A percentile compares a stretch with the other conserved stretches of the same genome.
phyloP scores from a whole-genome alignment of 2,888 invertebrate genomes.

The Acronicta aceris region DNA sequence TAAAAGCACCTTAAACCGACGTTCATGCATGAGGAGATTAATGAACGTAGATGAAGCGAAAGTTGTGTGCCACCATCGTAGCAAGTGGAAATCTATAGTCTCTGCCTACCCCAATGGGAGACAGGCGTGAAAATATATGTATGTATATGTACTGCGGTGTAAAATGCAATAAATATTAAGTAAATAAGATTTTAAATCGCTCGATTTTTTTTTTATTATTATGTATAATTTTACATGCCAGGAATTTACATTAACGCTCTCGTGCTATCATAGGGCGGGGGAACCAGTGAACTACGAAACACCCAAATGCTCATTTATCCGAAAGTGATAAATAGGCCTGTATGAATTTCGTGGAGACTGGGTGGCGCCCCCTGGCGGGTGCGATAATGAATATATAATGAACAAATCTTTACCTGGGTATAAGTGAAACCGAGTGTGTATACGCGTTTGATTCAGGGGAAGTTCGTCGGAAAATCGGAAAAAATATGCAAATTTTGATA shows the following conservation, averaged over 20 bases:
- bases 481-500: constrained; percentile 1
- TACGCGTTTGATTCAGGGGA: constrained; percentile 21
- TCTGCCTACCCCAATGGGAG: no score
- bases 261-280: constrained; percentile 50
- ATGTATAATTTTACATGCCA: not conserved
- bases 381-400: constrained; percentile 79
- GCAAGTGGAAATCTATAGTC: no score
- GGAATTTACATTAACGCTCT: constrained; percentile 33
- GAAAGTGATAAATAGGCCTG: constrained; percentile 84
- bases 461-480: constrained; percentile 1
- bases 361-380: constrained; percentile 48
- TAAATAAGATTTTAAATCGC: no score
- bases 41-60: no score
- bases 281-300: constrained; percentile 66
- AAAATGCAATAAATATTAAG: no score
- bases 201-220: no score
- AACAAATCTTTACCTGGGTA: constrained; percentile 71
- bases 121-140: no score
- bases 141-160: no score
- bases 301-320: constrained; percentile 81
- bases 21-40: no score
- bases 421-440: constrained; percentile 50
- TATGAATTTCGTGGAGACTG: constrained; percentile 69
- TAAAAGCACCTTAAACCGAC: no score
- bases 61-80: no score